Evolutionary conservation across 2,113 vertebrate genomes (phyloP), one percentile per base, ranked within the genome.

Genomic region (Poeciliopsis occidentalis): DNA sequence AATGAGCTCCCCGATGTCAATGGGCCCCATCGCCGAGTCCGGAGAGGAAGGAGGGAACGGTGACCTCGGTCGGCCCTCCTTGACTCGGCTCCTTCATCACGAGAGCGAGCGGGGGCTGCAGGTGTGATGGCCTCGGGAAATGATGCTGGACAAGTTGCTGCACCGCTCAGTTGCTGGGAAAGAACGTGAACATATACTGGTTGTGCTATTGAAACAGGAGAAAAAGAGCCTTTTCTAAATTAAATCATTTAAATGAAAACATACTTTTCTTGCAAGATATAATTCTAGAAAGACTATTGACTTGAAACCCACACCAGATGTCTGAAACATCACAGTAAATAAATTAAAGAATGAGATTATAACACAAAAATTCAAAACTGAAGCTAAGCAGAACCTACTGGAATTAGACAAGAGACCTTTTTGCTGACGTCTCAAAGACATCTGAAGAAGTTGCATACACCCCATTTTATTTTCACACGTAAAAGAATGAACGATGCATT

Each of bases 1-100:
- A 89, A 91, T 91, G 83, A 87, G 86, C 74, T 91, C 84, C 87
- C 82, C 69, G 47, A 73, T 76, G 81, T 86, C 83, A 73, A 81
- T 47, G 79, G 75, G 76, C 65, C 75, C 75, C 70, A 60, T 77
- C 82, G 66, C 69, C 79, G 63, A 75, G 75, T 73, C 67, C 65
- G 69, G 71, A 82, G 69, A 70, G 83, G 64, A 75, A 37, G 37
- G 79, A 85, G 54, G 37, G 72, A 81, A 75, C 8, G 8, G 29
- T 84, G 78, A 85, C 85, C 79, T n/a, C 32, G 85, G 85, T 87
- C 80, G 74, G 3, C 4, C 2, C 69, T 51, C 44, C 70, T 64
- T 7, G 5, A 37, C 74, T 32, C 22, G 31, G 29, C 60, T 30
- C 60, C 60, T 32, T 6, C 30, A 62, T 19, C 27, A 31, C 27